Percentiles rank a stretch among this genome's conserved stretches.
Conservation (phyloP, 2,113 vertebrate genomes). For the Bubo bubo region DNA sequence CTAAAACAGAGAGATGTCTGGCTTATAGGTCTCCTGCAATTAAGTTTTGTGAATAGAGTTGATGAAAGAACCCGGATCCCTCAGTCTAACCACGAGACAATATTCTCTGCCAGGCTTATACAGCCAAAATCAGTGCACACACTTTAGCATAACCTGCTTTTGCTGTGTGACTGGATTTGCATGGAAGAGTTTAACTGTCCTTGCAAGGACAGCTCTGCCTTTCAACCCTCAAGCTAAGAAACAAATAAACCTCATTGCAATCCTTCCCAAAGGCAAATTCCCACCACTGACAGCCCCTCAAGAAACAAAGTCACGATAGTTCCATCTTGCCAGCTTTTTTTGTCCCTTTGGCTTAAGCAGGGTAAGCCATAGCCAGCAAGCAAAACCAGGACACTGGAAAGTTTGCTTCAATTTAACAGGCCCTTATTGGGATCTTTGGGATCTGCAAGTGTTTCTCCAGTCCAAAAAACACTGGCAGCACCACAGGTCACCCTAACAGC, state of each 20-base stretch:
- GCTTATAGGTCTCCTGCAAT: not conserved
- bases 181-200: not conserved
- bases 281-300: not conserved
- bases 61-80: not conserved
- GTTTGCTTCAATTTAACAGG: not conserved
- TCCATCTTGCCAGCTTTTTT: not conserved
- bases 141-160: not conserved
- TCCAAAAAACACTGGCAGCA: not conserved
- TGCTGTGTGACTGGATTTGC: not conserved
- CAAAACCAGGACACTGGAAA: not conserved
- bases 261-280: not conserved
- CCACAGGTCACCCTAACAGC: not conserved
- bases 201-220: not conserved
- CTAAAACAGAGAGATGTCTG: not conserved
- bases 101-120: not conserved
- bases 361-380: not conserved
- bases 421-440: not conserved
- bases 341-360: not conserved
- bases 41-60: not conserved
- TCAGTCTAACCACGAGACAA: accelerated
- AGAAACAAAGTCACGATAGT: not conserved
- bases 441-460: not conserved
- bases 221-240: not conserved
- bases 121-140: not conserved
- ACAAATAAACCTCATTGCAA: not conserved